These are phyloP conservation scores for Xylophagus ater DNA, from an alignment of 2,888 invertebrate species.

Conservation along the genomic window DNA sequence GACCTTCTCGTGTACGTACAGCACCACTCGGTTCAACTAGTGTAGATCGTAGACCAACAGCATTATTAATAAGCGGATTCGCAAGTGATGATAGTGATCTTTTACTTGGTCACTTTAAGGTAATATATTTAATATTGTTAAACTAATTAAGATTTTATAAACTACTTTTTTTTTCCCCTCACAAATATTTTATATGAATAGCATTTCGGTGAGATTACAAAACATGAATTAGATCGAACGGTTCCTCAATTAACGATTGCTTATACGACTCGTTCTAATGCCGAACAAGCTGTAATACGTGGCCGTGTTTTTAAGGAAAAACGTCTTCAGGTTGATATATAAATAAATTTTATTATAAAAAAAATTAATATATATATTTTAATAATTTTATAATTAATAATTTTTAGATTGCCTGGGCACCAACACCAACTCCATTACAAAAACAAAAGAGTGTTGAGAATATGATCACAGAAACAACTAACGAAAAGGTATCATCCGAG, in stretches of 20 bases:
- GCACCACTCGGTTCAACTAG: constrained; percentile 40
- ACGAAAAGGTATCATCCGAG: constrained; percentile 35
- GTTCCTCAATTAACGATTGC: constrained; percentile 47
- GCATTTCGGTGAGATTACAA: constrained; percentile 83
- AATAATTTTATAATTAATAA: constrained; percentile 2
- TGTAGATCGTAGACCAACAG: constrained; percentile 78
- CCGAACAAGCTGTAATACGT: constrained; percentile 38
- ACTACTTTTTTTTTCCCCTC: not conserved
- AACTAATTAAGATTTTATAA: not conserved
- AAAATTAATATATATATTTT: not conserved
- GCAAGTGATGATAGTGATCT: constrained; percentile 71
- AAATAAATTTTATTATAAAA: not conserved
- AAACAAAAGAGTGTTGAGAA: constrained; percentile 11
- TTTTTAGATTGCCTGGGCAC: constrained; percentile 16
- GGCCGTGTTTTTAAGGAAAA: constrained; percentile 55
- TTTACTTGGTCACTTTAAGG: constrained; percentile 72
- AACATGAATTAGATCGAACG: constrained; percentile 59
- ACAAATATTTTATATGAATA: constrained; percentile 33
- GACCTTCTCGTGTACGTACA: constrained; percentile 26
- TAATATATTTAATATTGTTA: constrained; percentile 41
- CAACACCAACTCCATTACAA: constrained; percentile 6
- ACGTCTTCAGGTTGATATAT: constrained; percentile 50
- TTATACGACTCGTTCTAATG: constrained; percentile 36
- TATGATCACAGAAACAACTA: constrained; percentile 17
- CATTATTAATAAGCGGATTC: constrained; percentile 79